Percentiles rank a stretch among this genome's conserved stretches.
Evolutionary conservation across 2,888 invertebrate species (phyloP).

Genomic region (Nasonia oneida): DNA sequence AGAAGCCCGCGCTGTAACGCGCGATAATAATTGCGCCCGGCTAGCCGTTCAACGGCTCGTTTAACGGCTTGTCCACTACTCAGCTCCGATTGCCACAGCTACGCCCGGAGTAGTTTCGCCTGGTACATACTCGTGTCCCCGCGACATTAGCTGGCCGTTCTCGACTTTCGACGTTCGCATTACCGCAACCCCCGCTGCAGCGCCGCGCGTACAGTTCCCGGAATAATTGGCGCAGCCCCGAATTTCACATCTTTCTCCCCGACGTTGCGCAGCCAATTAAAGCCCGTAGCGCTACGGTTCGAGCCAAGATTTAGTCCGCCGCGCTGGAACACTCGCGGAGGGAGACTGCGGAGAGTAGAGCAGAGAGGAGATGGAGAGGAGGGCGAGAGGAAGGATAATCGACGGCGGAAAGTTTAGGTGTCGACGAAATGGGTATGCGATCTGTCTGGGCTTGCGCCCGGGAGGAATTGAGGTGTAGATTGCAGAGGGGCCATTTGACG

Average conservation of each 20-base stretch:
- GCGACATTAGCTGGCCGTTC: neutral
- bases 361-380: neutral
- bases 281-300: neutral
- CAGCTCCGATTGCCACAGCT: neutral
- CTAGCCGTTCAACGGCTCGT: constrained; percentile 71
- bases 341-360: neutral
- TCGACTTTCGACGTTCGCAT: constrained; percentile 39
- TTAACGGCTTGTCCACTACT: constrained; percentile 64
- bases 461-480: constrained; percentile 40
- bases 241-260: neutral
- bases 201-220: neutral
- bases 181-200: neutral
- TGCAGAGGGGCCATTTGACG: constrained; percentile 54
- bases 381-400: constrained; percentile 15
- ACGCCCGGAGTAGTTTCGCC: constrained; percentile 23
- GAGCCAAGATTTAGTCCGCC: neutral
- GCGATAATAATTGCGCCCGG: constrained; percentile 73
- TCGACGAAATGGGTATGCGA: constrained; percentile 16
- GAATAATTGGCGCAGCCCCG: too few relatives aligned
- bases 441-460: neutral
- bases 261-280: neutral
- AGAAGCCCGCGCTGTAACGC: constrained; percentile 15
- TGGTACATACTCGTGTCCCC: neutral
- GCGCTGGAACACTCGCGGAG: neutral
- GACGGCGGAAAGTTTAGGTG: constrained; percentile 37